phyloP scores from a whole-genome alignment of 2,888 invertebrate genomes.

The Formica aserva region DNA sequence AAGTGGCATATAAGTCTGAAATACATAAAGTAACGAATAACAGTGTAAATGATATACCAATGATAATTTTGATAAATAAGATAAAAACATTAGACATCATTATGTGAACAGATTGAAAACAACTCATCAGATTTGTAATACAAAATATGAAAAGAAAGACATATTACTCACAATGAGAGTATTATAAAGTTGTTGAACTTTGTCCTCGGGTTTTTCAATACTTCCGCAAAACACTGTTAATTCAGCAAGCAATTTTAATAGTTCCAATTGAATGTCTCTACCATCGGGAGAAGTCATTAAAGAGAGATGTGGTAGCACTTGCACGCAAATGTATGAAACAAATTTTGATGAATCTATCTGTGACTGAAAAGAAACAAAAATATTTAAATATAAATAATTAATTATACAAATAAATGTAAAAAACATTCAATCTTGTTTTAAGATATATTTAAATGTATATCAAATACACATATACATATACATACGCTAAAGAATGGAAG shows the following conservation, averaged over 20 bases:
- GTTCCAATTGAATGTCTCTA: slow-evolving; percentile 90
- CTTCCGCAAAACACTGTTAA: slow-evolving; percentile 92
- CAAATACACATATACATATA: slow-evolving; percentile 74
- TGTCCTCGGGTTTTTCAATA: slow-evolving; percentile 91
- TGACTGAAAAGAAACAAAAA: slow-evolving; percentile 87
- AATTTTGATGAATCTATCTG: slow-evolving; percentile 95
- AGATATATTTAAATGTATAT: background rate
- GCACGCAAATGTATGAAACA: slow-evolving; percentile 93
- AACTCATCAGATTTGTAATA: background rate
- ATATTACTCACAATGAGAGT: slow-evolving; percentile 90
- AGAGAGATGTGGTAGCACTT: slow-evolving; percentile 92
- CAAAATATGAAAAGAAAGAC: background rate
- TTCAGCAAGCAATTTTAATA: slow-evolving; percentile 95
- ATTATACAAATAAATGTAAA: background rate
- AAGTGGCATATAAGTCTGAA: slow-evolving; percentile 94
- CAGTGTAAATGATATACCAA: slow-evolving; percentile 12
- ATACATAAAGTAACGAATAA: slow-evolving; percentile 64
- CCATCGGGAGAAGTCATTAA: slow-evolving; percentile 89
- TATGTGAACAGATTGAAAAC: background rate
- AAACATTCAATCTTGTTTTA: slow-evolving; percentile 11
- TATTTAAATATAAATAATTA: slow-evolving; percentile 26
- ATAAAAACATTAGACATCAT: background rate
- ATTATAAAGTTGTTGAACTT: slow-evolving; percentile 92
- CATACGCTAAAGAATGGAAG: slow-evolving; percentile 96
- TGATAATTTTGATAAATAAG: background rate